These are phyloP conservation scores for Gambelia wislizenii DNA, from an alignment of 2,797 vertebrate species.

Conservation along the genomic window DNA sequence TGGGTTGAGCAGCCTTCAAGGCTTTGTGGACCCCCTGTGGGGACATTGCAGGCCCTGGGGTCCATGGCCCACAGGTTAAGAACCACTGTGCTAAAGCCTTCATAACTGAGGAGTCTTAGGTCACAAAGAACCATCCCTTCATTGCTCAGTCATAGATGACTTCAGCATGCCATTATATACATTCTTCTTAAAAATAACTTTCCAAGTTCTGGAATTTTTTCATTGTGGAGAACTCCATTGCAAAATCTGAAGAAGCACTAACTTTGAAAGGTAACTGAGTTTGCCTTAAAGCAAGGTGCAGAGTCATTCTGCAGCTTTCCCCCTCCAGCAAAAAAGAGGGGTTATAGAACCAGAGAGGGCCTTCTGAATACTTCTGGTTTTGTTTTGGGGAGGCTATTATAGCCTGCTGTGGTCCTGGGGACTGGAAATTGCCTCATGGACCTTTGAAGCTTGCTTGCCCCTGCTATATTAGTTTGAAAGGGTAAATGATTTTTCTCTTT, in stretches of 20 bases:
- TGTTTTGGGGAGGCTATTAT: neutral
- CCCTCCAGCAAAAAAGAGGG: neutral
- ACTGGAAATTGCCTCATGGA: no score
- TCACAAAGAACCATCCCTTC: neutral
- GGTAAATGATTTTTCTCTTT: no score
- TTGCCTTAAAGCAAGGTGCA: neutral
- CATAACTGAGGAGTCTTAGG: neutral
- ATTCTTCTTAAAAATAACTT: neutral
- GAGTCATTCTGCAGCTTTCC: no score
- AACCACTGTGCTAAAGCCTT: no score
- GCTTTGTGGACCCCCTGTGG: no score
- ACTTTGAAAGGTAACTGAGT: neutral
- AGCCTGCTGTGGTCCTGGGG: no score
- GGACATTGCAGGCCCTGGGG: no score
- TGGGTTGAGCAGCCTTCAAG: no score
- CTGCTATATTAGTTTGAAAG: no score
- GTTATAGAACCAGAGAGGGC: neutral
- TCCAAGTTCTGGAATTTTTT: neutral
- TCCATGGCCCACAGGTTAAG: no score
- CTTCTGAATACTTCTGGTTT: neutral
- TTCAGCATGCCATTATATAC: neutral
- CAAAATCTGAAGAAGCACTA: neutral
- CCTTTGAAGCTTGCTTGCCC: no score
- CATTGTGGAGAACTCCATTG: neutral
- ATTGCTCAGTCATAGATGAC: neutral